phyloP scores from a whole-genome alignment of 2,888 invertebrate species.

The Tethea ocularis region DNA sequence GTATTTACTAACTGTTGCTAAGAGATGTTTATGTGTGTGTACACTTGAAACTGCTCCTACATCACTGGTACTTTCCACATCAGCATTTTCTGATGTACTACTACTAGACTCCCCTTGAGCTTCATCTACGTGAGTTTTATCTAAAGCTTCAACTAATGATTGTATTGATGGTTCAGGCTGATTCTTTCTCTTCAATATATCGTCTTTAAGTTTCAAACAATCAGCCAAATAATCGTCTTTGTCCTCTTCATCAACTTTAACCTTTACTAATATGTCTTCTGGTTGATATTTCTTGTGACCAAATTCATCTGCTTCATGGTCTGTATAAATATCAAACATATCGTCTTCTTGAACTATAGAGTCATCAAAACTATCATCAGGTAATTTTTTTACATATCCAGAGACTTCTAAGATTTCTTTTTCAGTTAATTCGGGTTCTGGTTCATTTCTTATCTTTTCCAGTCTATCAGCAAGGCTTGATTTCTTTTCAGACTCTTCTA shows the following conservation, averaged over 20 bases:
- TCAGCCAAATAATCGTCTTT: constrained; percentile 65
- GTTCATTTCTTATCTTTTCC: constrained; percentile 49
- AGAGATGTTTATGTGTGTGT: constrained; percentile 77
- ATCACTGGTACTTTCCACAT: constrained; percentile 13
- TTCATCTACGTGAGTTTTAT: constrained; percentile 59
- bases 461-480: constrained; percentile 41
- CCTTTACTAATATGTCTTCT: constrained; percentile 62
- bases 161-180: constrained; percentile 60
- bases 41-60: constrained; percentile 35
- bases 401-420: constrained; percentile 41
- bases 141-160: constrained; percentile 65
- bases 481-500: constrained; percentile 39
- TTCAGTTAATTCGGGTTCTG: constrained; percentile 33
- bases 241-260: constrained; percentile 42
- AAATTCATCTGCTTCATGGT: constrained; percentile 73
- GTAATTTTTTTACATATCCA: constrained; percentile 53
- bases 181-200: constrained; percentile 62
- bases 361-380: constrained; percentile 68
- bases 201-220: constrained; percentile 68
- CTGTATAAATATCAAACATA: constrained; percentile 77
- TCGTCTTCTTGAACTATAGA: constrained; percentile 66
- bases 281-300: constrained; percentile 77
- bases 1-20: constrained; percentile 88
- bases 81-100: constrained; percentile 5
- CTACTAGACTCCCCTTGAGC: constrained; percentile 15